phyloP scores from a whole-genome alignment of 2,797 vertebrate genomes.

The Presbytis comata region DNA sequence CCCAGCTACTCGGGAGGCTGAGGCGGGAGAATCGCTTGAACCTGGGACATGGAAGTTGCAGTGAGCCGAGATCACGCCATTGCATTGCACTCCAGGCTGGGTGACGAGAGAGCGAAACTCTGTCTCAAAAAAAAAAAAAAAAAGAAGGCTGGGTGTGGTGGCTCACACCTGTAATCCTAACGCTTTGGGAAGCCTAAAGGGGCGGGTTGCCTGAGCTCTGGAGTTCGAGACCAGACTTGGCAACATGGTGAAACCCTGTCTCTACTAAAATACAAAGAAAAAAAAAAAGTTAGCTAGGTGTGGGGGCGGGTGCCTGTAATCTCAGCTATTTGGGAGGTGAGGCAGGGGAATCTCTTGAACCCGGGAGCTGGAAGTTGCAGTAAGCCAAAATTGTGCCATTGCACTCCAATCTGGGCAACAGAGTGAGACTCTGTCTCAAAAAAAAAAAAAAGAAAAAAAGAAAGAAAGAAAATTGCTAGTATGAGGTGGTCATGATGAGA shows the following conservation, averaged over 20 bases:
- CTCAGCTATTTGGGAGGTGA: not conserved
- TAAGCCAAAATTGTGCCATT: not conserved
- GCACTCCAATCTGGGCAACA: not conserved
- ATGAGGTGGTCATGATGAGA: not conserved
- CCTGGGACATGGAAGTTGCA: not conserved
- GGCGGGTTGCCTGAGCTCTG: not conserved
- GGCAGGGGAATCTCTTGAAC: not conserved
- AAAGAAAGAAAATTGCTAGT: not conserved
- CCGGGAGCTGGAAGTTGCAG: not conserved
- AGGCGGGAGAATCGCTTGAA: not conserved
- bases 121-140: not conserved
- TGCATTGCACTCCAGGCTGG: not conserved
- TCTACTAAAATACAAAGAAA: not conserved
- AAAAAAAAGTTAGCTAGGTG: not conserved
- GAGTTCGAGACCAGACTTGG: not conserved
- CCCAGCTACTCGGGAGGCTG: not conserved
- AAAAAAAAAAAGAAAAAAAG: too few species aligned
- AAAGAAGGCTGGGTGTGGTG: not conserved
- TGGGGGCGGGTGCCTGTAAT: not conserved
- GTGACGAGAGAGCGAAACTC: not conserved
- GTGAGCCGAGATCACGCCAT: not conserved
- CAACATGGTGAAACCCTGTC: rapidly evolving
- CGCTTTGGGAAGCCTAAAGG: not conserved
- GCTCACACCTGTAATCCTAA: not conserved
- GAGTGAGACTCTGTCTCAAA: not conserved